Base-by-base conservation (phyloP, 2,113 vertebrate genomes). In the Poeciliopsis turrubarensis region DNA sequence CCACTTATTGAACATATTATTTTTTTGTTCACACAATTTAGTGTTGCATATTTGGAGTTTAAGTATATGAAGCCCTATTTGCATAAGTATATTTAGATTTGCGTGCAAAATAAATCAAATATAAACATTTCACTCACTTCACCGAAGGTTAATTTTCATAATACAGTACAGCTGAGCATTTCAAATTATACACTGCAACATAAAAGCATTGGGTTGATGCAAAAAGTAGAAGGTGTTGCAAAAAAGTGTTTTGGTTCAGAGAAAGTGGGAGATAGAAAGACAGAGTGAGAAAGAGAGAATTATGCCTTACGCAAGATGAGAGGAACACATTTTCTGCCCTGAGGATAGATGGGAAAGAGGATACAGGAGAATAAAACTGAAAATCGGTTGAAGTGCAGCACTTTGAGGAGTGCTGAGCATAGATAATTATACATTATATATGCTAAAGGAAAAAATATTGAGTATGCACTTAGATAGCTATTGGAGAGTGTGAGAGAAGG, bases 361-460 rank as follows among this genome's bases (percentile, higher is more conserved):
- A 86, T 64, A 70, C 65, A 85, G 68, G 67, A 82, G 60, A 85
- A 73, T 80, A 69, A 76, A 78, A 73, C 75, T 82, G 73, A 77
- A 85, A 87, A 89, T 85, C 51, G 3, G 83, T 78, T 84, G 65
- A 87, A 90, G 87, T 88, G 75, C 65, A 71, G 74, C 83, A 85
- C 81, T 90, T 89, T 82, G 77, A 77, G 81, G 64, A 82, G 80
- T 64, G 80, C 79, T 74, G 77, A 80, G 79, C 68, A 80, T 71
- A 79, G 84, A 89, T 83, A 89, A 84, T 89, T 90, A 85, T 73
- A 79, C 77, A 84, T 86, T 85, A 89, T 86, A 82, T 86, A 87
- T 87, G 79, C 73, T 81, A 80, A 88, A 57, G 65, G 83, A 83
- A 87, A 87, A 73, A 77, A 71, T 67, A 84, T 74, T 72, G 79